Base-by-base conservation (phyloP, 2,888 invertebrate genomes). In the Heteromyza rotundicornis region DNA sequence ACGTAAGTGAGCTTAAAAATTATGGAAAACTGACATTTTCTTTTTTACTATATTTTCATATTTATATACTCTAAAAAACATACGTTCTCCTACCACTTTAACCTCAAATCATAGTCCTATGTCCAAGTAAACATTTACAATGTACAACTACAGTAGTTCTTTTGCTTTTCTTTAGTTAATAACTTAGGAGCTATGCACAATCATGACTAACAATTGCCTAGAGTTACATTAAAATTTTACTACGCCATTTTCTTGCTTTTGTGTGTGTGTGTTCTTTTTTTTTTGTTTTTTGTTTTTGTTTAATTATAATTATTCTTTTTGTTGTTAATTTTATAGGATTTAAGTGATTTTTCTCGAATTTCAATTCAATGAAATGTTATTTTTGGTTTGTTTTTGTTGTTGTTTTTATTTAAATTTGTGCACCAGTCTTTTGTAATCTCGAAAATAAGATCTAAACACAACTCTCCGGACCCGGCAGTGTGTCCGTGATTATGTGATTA, bases 401-500 rank as follows among this genome's bases (percentile, higher is more conserved):
- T 7, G 8, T 23, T 50, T 50, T 67, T 70, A 61, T 60, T 19
- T 49, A 24, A 24, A 7, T 63, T 68, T 77, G 77, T 75, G 74
- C 75, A 76, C 70, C 75, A 75, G 75, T 75, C 75, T 75, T 75
- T 77, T 74, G 67, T 60, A 32, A 47, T 56, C 71, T 66, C 56
- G 47, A 56, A 55, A 32, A 23, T 56, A 10, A 17, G n/a, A 32
- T 68, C 87, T 89, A 94, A 80, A 94, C 94, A 85, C 94, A 94
- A 85, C 93, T 94, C 82, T 94, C 94, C 47, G 93, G 94, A 64
- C 94, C 94, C 27, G 94, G 94, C 81, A 94, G 88, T 71, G 92
- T 90, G 81, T 93, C 92, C 57, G 93, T 91, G 74, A 94, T 87
- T 62, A 93, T 92, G 77, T 90, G 91, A 82, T 91, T 91, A 84